These are phyloP conservation scores for Phyllopteryx taeniolatus DNA, from an alignment of 2,113 vertebrate genomes.

Conservation along the genomic window DNA sequence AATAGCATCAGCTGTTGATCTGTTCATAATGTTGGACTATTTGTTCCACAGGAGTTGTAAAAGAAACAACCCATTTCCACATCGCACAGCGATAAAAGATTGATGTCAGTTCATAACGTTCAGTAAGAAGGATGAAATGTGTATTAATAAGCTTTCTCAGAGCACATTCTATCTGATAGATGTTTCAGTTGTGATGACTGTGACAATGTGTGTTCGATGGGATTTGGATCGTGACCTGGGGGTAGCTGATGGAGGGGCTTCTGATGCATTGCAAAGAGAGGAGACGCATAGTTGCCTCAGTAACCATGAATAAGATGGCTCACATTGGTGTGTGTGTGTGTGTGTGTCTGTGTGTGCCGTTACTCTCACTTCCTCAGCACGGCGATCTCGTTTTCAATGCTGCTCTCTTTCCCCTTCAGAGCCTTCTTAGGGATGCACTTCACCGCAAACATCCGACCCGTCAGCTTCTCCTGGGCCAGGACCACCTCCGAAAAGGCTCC, in stretches of 20 bases:
- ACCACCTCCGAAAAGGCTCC: conserved; percentile 96
- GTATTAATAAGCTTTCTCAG: not conserved
- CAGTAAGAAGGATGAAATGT: not conserved
- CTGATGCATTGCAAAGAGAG: conserved; percentile 22
- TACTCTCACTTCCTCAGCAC: conserved; percentile 88
- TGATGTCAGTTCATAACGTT: not conserved
- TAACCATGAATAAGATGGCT: conserved; percentile 46
- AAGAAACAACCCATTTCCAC: not conserved
- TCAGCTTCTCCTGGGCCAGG: conserved; percentile 86
- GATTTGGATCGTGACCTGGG: conserved; percentile 53
- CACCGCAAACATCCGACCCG: conserved; percentile 88
- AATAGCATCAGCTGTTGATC: too few relatives aligned
- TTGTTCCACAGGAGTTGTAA: not conserved
- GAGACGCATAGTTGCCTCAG: conserved; percentile 47
- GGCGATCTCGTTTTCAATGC: conserved; percentile 96
- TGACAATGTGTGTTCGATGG: conserved; percentile 21
- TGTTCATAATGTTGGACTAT: not conserved
- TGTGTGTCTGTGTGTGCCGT: conserved; percentile 4
- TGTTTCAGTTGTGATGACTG: conserved; percentile 14
- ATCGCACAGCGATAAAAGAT: not conserved
- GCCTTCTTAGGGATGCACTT: conserved; percentile 98
- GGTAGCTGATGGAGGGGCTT: not conserved
- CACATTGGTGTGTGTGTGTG: conserved; percentile 1
- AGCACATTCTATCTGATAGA: not conserved
- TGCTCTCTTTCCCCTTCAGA: conserved; percentile 96